phyloP scores from a whole-genome alignment of 1,140 invertebrate species.

The Drosophila obscura region DNA sequence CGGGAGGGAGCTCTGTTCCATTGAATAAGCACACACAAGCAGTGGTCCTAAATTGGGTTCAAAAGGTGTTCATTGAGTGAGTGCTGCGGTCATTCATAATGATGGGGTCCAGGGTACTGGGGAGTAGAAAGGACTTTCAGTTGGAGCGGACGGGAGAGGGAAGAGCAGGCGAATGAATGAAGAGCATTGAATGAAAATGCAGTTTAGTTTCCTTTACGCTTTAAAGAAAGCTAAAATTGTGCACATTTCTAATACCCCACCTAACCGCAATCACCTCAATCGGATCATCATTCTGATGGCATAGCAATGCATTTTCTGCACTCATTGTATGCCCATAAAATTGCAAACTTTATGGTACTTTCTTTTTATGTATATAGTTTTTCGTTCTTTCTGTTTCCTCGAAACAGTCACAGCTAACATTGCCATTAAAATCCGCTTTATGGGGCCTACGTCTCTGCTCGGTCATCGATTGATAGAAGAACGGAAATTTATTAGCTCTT shows the following conservation, averaged over 20 bases:
- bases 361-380: conserved; percentile 17
- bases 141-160: background rate
- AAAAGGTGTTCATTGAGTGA: conserved; percentile 53
- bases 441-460: conserved; percentile 29
- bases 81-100: conserved; percentile 24
- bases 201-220: conserved; percentile 12
- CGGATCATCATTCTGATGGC: conserved; percentile 27
- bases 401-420: conserved; percentile 11
- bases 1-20: conserved; percentile 4
- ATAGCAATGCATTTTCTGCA: conserved; percentile 21
- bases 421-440: conserved; percentile 59
- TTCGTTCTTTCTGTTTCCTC: conserved; percentile 3
- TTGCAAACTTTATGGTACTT: conserved; percentile 2
- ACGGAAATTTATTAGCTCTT: conserved; percentile 60
- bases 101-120: background rate
- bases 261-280: background rate
- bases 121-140: background rate
- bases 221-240: background rate
- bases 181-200: background rate
- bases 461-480: conserved; percentile 59
- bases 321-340: conserved; percentile 9
- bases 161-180: background rate
- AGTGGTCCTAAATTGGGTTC: conserved; percentile 22
- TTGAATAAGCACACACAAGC: conserved; percentile 27
- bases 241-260: too few relatives aligned